Conservation (phyloP, 2,797 vertebrate species). For the Acanthurus leucopareius region DNA sequence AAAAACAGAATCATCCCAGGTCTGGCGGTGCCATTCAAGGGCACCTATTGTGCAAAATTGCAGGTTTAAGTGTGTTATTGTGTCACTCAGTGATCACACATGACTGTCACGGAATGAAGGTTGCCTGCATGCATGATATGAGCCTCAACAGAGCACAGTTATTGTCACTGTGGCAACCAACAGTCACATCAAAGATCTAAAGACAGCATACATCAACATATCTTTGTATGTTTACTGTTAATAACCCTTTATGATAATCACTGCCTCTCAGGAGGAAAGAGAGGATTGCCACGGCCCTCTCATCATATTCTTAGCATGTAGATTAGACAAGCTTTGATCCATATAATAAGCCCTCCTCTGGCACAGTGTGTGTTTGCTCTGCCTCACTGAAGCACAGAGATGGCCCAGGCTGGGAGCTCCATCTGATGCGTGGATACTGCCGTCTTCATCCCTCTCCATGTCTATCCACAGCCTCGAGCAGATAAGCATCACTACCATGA, state of each 20-base stretch:
- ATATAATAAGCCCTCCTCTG: conserved; percentile 57
- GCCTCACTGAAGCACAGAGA: conserved; percentile 40
- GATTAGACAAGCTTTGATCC: conserved; percentile 70
- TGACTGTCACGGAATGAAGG: conserved; percentile 6
- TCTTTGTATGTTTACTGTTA: conserved; percentile 51
- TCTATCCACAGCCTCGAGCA: conserved; percentile 14
- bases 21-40: background rate
- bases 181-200: conserved; percentile 44
- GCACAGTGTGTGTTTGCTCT: conserved; percentile 46
- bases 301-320: conserved; percentile 64
- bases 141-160: conserved; percentile 18
- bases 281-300: conserved; percentile 40
- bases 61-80: conserved; percentile 5
- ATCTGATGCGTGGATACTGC: conserved; percentile 38
- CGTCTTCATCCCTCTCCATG: conserved; percentile 15
- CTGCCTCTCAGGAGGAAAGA: conserved; percentile 40
- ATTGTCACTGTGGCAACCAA: conserved; percentile 19
- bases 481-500: conserved; percentile 14
- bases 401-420: conserved; percentile 24
- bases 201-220: conserved; percentile 22
- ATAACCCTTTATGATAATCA: conserved; percentile 44
- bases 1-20: background rate
- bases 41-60: conserved; percentile 3
- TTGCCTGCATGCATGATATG: conserved; percentile 14
- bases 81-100: conserved; percentile 15